Evolutionary conservation across 1,140 invertebrate species (phyloP), one percentile per base, ranked within the genome.

Genomic region (Pissodes strobi): DNA sequence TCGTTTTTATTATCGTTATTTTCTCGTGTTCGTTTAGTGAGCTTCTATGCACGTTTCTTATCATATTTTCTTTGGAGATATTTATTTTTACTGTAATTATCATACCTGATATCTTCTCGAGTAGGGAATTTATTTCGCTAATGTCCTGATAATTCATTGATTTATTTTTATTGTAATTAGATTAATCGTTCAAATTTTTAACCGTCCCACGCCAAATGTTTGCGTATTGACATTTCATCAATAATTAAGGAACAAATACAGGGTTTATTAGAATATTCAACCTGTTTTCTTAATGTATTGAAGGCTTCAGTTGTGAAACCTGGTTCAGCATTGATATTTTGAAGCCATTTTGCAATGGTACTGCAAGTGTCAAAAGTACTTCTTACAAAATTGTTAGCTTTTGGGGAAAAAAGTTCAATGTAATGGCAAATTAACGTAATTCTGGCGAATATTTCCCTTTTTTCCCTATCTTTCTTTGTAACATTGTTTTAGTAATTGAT

Each of bases 381-480:
- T 23, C 53, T 38, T 18, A 64, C 53, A 64, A 52, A 68, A 21
- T 59, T 34, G 23, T 68, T 64, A 18, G 53, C 61, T 22, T 49
- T 53, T 10, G 55, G 34, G 13, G 60, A 64, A 30, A 64, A 45
- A 64, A 64, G 51, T 58, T 43, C 4, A 58, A 51, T 18, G 61
- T 64, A 9, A 64, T 18, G 13, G 66, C 66, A 59, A 68, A 68
- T 18, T 6, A 22, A 10, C 49, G 1, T 21, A 52, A 48, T 53
- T 48, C 17, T 18, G 45, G 45, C 8, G 17, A 48, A 22, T 48
- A 48, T 48, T 48, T 48, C 6, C 15, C 45, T 5, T 12, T 18
- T 48, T 48, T 48, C n/a, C 21, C 21, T 18, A 48, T 18, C 5
- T 48, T 48, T 19, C 45, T 48, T 19, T 8, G 4, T 9, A 48